Conservation (phyloP, 1,140 invertebrate genomes). For the Armadillidium nasatum region DNA sequence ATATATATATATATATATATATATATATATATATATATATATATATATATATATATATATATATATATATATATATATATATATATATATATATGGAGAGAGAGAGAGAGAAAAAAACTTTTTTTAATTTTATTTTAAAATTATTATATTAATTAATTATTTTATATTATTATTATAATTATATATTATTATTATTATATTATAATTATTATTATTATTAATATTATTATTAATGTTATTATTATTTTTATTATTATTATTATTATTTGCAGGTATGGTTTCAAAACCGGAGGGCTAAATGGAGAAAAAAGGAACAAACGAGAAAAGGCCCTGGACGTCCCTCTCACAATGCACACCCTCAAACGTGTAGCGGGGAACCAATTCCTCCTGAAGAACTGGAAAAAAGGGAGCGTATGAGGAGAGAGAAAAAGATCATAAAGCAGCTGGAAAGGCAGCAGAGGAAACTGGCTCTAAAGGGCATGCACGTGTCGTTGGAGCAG, state of each 20-base stretch:
- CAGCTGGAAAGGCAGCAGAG: slow-evolving; percentile 85
- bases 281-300: slow-evolving; percentile 97
- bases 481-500: slow-evolving; percentile 78
- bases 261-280: slow-evolving; percentile 86
- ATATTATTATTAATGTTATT: neutral
- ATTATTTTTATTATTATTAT: neutral
- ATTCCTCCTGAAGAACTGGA: slow-evolving; percentile 90
- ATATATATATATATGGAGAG: too few species aligned
- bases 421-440: slow-evolving; percentile 71
- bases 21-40: too few species aligned
- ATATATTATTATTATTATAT: neutral
- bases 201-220: slow-evolving; percentile 8
- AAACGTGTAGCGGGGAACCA: slow-evolving; percentile 94
- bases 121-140: too few species aligned
- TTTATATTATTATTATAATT: too few species aligned
- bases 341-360: slow-evolving; percentile 95
- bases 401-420: slow-evolving; percentile 74
- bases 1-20: too few species aligned
- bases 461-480: slow-evolving; percentile 82
- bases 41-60: too few species aligned
- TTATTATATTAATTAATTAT: slow-evolving; percentile 1
- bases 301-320: slow-evolving; percentile 98
- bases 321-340: slow-evolving; percentile 97
- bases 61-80: too few species aligned
- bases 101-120: too few species aligned